Evolutionary conservation across 2,113 vertebrate species (phyloP).

Genomic region (Toxostoma redivivum): DNA sequence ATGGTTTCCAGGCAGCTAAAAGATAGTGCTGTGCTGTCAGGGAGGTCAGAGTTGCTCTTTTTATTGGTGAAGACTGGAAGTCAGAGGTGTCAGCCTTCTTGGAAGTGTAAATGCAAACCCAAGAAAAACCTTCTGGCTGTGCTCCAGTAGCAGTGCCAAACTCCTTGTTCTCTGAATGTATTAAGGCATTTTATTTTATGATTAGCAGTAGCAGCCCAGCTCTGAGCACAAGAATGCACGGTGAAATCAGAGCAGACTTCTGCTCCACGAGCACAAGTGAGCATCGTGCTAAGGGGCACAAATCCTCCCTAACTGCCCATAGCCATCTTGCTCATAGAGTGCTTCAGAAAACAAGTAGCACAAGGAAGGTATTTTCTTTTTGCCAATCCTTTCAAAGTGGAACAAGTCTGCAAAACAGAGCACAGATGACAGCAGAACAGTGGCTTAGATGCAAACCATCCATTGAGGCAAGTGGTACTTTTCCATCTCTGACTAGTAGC

Average conservation of each 20-base stretch:
- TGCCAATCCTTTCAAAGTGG: background rate
- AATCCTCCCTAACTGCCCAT: background rate
- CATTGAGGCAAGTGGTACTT: background rate
- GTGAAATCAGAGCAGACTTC: background rate
- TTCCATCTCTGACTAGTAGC: background rate
- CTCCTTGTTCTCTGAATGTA: background rate
- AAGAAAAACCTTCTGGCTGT: background rate
- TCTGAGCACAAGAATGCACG: accelerated
- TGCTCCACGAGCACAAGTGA: background rate
- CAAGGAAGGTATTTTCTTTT: conserved; percentile 41
- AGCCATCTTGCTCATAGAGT: background rate
- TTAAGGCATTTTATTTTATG: background rate
- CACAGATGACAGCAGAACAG: conserved; percentile 16
- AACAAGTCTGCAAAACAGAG: background rate
- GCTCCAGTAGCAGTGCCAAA: background rate
- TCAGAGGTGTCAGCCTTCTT: conserved; percentile 10
- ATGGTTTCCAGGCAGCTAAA: conserved; percentile 9
- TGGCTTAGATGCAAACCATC: background rate
- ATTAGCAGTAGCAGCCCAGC: background rate
- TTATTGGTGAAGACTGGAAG: background rate
- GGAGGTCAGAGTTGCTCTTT: conserved; percentile 17
- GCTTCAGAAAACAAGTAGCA: conserved; percentile 1
- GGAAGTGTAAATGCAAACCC: background rate
- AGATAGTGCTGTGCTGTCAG: background rate
- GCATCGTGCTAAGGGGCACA: background rate